phyloP scores from a whole-genome alignment of 2,888 invertebrate species.

The Drosophila cyrtoloma region DNA sequence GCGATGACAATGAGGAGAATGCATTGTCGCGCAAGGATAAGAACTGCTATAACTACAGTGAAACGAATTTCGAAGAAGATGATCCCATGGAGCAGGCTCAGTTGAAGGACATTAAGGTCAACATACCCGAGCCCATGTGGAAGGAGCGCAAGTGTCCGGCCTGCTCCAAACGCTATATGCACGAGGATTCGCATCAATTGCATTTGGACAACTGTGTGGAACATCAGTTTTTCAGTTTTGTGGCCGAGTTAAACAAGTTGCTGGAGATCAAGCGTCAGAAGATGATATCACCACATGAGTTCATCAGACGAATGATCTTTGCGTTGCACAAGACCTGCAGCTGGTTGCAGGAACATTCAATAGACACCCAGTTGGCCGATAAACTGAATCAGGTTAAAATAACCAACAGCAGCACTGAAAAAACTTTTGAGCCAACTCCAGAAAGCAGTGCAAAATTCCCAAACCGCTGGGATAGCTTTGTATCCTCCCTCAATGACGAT shows the following conservation, averaged over 20 bases:
- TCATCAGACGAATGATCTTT: constrained; percentile 84
- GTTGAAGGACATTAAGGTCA: constrained; percentile 83
- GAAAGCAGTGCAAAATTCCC: constrained; percentile 13
- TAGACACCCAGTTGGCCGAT: constrained; percentile 81
- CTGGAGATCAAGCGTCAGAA: constrained; percentile 81
- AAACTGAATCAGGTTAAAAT: constrained; percentile 65
- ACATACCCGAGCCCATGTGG: constrained; percentile 83
- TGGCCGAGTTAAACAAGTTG: constrained; percentile 82
- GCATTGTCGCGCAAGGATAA: constrained; percentile 65
- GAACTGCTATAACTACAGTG: constrained; percentile 83
- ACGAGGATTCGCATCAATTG: constrained; percentile 83
- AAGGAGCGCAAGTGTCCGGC: constrained; percentile 84
- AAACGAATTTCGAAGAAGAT: constrained; percentile 84
- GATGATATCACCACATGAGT: constrained; percentile 84
- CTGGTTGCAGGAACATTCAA: constrained; percentile 83
- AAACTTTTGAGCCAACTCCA: constrained; percentile 20
- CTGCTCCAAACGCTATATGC: constrained; percentile 84
- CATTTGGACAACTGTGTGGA: constrained; percentile 84
- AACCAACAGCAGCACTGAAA: constrained; percentile 46
- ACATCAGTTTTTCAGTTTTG: constrained; percentile 81
- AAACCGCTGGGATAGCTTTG: constrained; percentile 9
- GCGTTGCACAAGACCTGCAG: constrained; percentile 83
- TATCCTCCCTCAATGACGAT: constrained; percentile 7
- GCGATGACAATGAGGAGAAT: constrained; percentile 81
- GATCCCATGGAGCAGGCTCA: constrained; percentile 84